phyloP scores from a whole-genome alignment of 2,797 vertebrate genomes.

The Sorex maritimensis region DNA sequence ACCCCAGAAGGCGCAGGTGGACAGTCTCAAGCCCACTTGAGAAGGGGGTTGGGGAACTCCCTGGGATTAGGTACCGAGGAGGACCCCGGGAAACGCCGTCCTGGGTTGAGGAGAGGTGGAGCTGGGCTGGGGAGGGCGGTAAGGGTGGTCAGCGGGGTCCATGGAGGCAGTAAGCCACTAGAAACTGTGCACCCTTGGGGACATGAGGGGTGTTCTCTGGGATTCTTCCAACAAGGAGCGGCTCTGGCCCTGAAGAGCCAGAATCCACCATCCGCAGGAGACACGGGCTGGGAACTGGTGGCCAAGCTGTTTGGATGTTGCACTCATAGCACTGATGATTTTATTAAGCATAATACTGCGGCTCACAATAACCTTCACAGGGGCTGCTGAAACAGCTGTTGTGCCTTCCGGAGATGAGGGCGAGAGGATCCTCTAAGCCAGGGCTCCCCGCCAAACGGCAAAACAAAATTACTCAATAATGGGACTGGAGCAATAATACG shows the following conservation, averaged over 20 bases:
- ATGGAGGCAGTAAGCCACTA: background rate
- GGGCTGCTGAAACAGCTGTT: background rate
- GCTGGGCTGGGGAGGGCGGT: too few relatives aligned
- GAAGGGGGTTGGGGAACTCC: background rate
- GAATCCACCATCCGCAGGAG: too few relatives aligned
- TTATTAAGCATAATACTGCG: background rate
- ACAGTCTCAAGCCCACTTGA: background rate
- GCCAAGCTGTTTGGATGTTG: background rate
- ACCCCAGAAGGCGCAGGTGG: background rate
- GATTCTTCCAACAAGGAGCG: background rate
- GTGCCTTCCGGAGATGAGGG: conserved; percentile 32
- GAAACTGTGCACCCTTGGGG: background rate
- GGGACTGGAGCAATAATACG: too few relatives aligned
- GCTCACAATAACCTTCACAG: background rate
- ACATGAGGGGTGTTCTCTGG: background rate
- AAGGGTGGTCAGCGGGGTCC: background rate
- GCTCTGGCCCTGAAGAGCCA: too few relatives aligned
- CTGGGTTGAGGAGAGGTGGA: background rate
- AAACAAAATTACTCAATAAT: too few relatives aligned
- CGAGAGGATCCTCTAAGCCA: background rate
- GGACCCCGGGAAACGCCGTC: background rate
- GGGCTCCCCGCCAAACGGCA: too few relatives aligned
- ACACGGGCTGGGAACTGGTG: background rate
- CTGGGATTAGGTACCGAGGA: background rate
- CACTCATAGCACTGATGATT: background rate